phyloP scores from a whole-genome alignment of 1,140 invertebrate species.

The Harpegnathos saltator region DNA sequence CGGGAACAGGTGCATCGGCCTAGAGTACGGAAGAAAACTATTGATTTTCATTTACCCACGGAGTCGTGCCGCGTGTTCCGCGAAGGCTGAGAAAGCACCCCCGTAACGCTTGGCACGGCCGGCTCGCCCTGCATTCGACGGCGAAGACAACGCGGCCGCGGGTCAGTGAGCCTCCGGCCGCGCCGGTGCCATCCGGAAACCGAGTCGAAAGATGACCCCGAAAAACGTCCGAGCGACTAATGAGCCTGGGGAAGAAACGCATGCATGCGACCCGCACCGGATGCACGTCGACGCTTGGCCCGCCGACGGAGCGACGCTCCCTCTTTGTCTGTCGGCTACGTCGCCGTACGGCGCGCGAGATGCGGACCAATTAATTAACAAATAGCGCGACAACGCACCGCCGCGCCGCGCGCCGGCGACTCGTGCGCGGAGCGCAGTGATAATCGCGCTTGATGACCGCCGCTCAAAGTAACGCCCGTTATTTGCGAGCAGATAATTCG shows the following conservation, averaged over 20 bases:
- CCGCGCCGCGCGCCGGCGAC: too few relatives aligned
- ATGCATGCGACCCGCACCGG: too few relatives aligned
- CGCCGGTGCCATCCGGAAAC: constrained; percentile 65
- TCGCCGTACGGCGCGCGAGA: too few relatives aligned
- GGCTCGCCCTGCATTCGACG: constrained; percentile 71
- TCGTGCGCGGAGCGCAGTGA: too few relatives aligned
- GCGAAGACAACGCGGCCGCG: constrained; percentile 71
- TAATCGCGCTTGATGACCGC: not conserved
- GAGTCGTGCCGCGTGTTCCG: constrained; percentile 58
- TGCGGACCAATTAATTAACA: too few relatives aligned
- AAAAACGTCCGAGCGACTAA: not conserved
- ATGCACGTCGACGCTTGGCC: too few relatives aligned
- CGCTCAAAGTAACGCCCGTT: not conserved
- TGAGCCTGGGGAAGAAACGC: too few relatives aligned
- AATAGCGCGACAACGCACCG: too few relatives aligned
- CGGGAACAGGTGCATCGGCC: constrained; percentile 76
- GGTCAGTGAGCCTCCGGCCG: constrained; percentile 69
- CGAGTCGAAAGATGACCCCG: constrained; percentile 43
- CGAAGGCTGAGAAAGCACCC: constrained; percentile 53
- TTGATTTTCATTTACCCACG: constrained; percentile 79
- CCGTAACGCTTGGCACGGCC: constrained; percentile 71
- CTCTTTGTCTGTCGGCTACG: too few relatives aligned
- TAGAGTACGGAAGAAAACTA: constrained; percentile 74
- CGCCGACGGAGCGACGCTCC: too few relatives aligned
- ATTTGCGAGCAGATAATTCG: not conserved